Percentiles rank a stretch among this genome's conserved stretches.
Conservation (phyloP, 2,888 invertebrate species). For the Pocota personata region DNA sequence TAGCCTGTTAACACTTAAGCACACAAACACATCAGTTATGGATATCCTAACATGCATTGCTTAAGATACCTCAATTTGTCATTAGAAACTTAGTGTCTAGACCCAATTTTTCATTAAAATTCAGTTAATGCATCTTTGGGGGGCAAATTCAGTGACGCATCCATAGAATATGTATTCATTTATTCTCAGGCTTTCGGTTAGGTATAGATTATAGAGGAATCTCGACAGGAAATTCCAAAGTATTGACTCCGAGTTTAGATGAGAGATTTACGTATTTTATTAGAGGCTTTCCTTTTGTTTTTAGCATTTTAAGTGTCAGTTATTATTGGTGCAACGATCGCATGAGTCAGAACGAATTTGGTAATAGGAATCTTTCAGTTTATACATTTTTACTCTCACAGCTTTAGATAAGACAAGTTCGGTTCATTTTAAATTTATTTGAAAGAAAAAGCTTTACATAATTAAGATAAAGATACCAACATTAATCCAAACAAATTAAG, state of each 20-base stretch:
- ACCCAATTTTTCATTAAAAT: conserved; percentile 18
- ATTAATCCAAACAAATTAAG: too few relatives aligned
- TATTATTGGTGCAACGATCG: background rate
- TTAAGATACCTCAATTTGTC: background rate
- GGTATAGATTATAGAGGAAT: background rate
- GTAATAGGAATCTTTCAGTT: too few relatives aligned
- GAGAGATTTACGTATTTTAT: background rate
- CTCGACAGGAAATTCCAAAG: background rate
- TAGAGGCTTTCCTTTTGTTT: background rate
- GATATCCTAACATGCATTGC: background rate
- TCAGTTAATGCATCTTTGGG: background rate
- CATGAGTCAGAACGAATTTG: too few relatives aligned
- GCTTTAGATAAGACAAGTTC: too few relatives aligned
- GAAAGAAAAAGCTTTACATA: too few relatives aligned
- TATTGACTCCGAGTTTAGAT: background rate
- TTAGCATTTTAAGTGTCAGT: background rate
- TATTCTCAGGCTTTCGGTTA: background rate
- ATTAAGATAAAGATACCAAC: too few relatives aligned
- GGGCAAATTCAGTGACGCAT: background rate
- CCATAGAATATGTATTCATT: background rate
- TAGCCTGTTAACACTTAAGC: background rate
- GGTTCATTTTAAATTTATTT: too few relatives aligned
- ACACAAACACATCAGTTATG: background rate
- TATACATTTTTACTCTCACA: too few relatives aligned
- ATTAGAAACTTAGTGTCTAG: background rate